Percentiles rank a stretch among this genome's conserved stretches.
Conservation (phyloP, 2,113 vertebrate genomes). For the Felis chaus region DNA sequence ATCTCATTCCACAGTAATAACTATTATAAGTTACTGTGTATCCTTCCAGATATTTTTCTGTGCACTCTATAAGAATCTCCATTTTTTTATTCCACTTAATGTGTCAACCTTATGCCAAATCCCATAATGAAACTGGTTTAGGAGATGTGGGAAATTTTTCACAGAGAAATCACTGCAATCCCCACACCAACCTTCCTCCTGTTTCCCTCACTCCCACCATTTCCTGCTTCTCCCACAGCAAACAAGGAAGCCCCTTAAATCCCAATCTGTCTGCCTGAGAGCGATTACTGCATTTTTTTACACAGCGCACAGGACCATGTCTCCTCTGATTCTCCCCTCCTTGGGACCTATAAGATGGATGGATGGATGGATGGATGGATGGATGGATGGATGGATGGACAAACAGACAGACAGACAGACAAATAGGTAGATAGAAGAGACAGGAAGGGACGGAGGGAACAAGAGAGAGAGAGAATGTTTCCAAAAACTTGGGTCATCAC, state of each 20-base stretch:
- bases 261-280: neutral
- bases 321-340: neutral
- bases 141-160: neutral
- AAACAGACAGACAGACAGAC: no score
- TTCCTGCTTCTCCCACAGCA: neutral
- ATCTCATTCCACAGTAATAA: neutral
- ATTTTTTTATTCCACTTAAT: neutral
- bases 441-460: neutral
- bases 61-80: neutral
- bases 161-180: neutral
- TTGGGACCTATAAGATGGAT: neutral
- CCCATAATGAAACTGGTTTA: conserved; percentile 3
- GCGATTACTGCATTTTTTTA: neutral
- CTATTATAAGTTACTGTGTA: neutral
- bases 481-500: neutral
- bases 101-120: neutral
- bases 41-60: neutral
- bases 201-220: neutral
- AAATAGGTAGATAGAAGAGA: neutral
- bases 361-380: neutral
- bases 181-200: neutral
- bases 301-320: neutral
- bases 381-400: no score
- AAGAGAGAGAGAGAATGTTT: neutral
- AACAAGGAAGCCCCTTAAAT: neutral